A percentile compares a stretch with the other conserved stretches of the same genome.
Evolutionary conservation across 2,113 vertebrate species (phyloP).

Genomic region (Rhabdornis inornatus): DNA sequence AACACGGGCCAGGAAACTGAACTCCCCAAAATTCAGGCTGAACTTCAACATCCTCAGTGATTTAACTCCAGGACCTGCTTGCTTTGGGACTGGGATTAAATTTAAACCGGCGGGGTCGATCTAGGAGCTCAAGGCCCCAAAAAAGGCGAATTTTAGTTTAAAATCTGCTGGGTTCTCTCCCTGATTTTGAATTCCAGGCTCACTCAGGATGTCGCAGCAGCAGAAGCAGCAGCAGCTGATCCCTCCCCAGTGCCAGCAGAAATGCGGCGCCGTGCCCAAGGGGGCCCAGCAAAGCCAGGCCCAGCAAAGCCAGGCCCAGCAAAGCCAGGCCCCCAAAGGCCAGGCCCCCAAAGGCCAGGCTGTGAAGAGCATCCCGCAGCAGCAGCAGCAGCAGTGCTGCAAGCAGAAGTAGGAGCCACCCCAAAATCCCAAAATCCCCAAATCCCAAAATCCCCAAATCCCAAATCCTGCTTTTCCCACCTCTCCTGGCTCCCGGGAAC

Average conservation of each 20-base stretch:
- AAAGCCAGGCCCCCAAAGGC: background rate
- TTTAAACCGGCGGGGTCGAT: background rate
- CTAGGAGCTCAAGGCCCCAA: background rate
- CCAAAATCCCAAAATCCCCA: no score
- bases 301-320: background rate
- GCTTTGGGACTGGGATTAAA: background rate
- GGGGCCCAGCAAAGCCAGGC: background rate
- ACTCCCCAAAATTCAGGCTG: no score
- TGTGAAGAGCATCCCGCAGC: background rate
- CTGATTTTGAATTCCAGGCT: background rate
- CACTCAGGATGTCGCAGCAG: slow-evolving; percentile 30
- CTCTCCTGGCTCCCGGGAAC: background rate
- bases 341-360: background rate
- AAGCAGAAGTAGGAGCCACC: slow-evolving; percentile 22
- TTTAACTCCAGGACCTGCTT: background rate
- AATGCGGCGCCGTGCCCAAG: background rate
- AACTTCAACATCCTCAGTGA: background rate
- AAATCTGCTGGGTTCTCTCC: fast-evolving
- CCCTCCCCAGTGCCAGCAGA: slow-evolving; percentile 33
- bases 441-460: no score
- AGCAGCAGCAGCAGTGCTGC: background rate
- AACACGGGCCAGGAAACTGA: background rate
- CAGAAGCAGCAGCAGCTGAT: slow-evolving; percentile 47
- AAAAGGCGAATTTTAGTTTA: fast-evolving
- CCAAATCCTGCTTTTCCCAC: background rate